phyloP scores from a whole-genome alignment of 2,797 vertebrate species.

The Amazona finschi region DNA sequence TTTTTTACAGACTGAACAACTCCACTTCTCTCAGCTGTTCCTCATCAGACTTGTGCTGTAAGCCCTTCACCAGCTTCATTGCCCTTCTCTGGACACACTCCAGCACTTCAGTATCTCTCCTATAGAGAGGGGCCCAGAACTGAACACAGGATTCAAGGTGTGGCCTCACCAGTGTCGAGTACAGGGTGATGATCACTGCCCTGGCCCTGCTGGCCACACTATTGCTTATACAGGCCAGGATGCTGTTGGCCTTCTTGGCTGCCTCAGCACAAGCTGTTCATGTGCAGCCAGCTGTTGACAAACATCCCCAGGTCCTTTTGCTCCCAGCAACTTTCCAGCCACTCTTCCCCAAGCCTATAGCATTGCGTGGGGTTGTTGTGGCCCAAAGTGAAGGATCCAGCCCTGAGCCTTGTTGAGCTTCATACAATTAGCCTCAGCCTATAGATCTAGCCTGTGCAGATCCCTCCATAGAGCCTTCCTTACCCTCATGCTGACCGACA shows the following conservation, averaged over 20 bases:
- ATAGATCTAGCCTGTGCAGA: neutral
- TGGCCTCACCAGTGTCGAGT: neutral
- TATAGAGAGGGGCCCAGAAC: neutral
- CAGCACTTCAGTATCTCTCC: neutral
- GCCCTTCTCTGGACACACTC: neutral
- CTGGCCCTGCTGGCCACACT: neutral
- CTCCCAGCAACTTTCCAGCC: neutral
- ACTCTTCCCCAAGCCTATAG: neutral
- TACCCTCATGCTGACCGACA: neutral
- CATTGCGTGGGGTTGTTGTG: neutral
- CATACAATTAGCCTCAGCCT: neutral
- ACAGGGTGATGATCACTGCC: neutral
- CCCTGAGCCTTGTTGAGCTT: neutral
- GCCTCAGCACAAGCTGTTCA: neutral
- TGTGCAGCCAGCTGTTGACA: neutral
- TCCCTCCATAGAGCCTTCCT: neutral
- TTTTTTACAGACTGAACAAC: neutral
- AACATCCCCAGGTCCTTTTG: neutral
- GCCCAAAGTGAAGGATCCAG: neutral
- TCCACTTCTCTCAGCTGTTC: neutral
- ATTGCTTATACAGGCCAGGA: neutral
- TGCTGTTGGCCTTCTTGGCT: neutral
- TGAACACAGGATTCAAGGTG: neutral
- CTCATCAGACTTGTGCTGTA: neutral
- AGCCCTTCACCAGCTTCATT: neutral